Conservation (phyloP, 2,113 vertebrate genomes). For the Protobothrops flavoviridis region DNA sequence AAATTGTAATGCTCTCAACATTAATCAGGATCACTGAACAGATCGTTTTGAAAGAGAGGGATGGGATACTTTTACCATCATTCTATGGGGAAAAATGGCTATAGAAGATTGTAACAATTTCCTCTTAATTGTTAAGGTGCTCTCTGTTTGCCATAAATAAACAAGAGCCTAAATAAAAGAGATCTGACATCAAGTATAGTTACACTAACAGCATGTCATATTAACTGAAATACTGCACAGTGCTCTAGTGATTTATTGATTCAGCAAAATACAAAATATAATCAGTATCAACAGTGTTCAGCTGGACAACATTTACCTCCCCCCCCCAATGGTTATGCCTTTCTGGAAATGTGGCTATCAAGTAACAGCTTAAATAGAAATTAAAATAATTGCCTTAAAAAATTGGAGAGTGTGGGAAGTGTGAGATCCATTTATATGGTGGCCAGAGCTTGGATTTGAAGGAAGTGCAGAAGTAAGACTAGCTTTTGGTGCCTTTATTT, state of each 20-base stretch:
- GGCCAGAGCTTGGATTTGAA: not conserved
- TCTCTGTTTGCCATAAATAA: not conserved
- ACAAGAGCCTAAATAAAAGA: not conserved
- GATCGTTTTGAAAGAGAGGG: not conserved
- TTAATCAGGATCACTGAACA: slow-evolving; percentile 26
- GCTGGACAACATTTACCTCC: not conserved
- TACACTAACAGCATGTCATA: not conserved
- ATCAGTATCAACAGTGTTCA: not conserved
- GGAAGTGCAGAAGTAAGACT: not conserved
- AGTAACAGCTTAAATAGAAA: not conserved
- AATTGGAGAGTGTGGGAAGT: not conserved
- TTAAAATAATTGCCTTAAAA: not conserved
- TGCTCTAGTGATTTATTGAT: rapidly evolving
- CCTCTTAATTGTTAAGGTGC: not conserved
- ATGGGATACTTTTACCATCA: not conserved
- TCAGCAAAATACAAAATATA: slow-evolving; percentile 2
- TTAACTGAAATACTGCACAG: slow-evolving; percentile 1
- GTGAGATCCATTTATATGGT: not conserved
- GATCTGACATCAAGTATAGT: slow-evolving; percentile 12
- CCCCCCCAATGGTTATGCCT: not conserved
- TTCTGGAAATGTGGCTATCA: not conserved
- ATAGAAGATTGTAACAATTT: slow-evolving; percentile 3
- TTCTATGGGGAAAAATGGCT: not conserved
- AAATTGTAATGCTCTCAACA: slow-evolving; percentile 32
- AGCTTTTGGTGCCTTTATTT: not conserved